phyloP scores from a whole-genome alignment of 2,797 vertebrate species.

The Phrynocephalus forsythii region DNA sequence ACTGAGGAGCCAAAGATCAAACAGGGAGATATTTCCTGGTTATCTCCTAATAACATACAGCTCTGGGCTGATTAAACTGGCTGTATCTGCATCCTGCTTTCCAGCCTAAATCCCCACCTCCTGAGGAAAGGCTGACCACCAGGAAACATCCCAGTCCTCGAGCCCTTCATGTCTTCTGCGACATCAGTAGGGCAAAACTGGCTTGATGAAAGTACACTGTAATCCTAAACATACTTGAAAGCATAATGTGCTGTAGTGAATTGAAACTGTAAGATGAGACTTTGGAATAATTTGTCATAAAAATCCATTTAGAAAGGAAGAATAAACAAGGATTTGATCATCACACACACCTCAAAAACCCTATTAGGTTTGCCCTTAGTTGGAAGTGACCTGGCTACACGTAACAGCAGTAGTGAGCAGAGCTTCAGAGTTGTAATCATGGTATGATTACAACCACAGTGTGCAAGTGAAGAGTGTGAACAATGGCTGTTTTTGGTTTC shows the following conservation, averaged over 20 bases:
- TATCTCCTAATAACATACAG: conserved; percentile 61
- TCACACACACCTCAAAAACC: no score
- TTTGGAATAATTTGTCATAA: no score
- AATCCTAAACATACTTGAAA: not conserved
- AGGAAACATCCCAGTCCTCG: not conserved
- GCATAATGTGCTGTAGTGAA: not conserved
- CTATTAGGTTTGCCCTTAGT: no score
- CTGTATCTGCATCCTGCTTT: conserved; percentile 46
- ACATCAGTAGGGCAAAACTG: not conserved
- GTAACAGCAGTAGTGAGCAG: no score
- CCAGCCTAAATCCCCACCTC: conserved; percentile 49
- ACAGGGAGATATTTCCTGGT: conserved; percentile 51
- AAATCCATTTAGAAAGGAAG: no score
- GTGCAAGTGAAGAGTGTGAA: not conserved
- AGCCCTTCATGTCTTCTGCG: not conserved
- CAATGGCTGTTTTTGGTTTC: not conserved
- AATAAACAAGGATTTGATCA: no score
- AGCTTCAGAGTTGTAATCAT: no score
- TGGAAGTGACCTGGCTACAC: no score
- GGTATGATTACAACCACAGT: not conserved
- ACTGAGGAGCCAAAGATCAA: conserved; percentile 23
- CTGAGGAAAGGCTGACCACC: conserved; percentile 33
- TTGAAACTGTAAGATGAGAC: not conserved
- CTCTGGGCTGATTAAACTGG: conserved; percentile 55
- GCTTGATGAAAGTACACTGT: not conserved